Percentiles rank a stretch among this genome's conserved stretches.
phyloP scores from a whole-genome alignment of 1,140 invertebrate genomes.

The Elymnias hypermnestra region DNA sequence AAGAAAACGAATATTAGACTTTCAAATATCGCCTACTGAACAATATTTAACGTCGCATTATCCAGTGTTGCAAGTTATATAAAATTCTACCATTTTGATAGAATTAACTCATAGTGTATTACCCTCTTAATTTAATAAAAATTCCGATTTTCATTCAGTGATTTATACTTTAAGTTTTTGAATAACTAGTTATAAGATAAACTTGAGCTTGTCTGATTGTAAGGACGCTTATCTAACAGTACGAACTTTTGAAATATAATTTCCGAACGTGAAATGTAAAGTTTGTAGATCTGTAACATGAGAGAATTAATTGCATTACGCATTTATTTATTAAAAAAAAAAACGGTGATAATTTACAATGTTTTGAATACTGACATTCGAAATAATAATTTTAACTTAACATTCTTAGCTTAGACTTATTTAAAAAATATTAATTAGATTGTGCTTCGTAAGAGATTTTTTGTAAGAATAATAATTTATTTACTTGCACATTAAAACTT shows the following conservation, averaged over 20 bases:
- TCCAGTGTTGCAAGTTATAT: slow-evolving; percentile 9
- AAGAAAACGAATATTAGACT: slow-evolving; percentile 81
- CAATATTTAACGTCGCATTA: neutral
- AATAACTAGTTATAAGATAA: slow-evolving; percentile 33
- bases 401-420: slow-evolving; percentile 29
- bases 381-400: neutral
- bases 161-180: slow-evolving; percentile 15
- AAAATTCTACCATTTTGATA: slow-evolving; percentile 17
- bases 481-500: slow-evolving; percentile 59
- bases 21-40: too few relatives aligned
- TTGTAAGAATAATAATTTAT: slow-evolving; percentile 35
- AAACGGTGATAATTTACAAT: slow-evolving; percentile 43
- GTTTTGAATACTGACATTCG: neutral
- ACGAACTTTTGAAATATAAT: slow-evolving; percentile 44
- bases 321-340: slow-evolving; percentile 57
- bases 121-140: neutral
- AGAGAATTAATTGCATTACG: slow-evolving; percentile 26
- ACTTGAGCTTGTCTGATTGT: slow-evolving; percentile 31
- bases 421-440: slow-evolving; percentile 31
- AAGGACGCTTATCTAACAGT: slow-evolving; percentile 38
- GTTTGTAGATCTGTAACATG: slow-evolving; percentile 34
- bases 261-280: slow-evolving; percentile 38
- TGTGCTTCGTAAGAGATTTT: slow-evolving; percentile 31
- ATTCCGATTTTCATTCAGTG: neutral
- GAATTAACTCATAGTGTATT: slow-evolving; percentile 3